Evolutionary conservation across 2,113 vertebrate species (phyloP).

Genomic region (Leucosticte australis): DNA sequence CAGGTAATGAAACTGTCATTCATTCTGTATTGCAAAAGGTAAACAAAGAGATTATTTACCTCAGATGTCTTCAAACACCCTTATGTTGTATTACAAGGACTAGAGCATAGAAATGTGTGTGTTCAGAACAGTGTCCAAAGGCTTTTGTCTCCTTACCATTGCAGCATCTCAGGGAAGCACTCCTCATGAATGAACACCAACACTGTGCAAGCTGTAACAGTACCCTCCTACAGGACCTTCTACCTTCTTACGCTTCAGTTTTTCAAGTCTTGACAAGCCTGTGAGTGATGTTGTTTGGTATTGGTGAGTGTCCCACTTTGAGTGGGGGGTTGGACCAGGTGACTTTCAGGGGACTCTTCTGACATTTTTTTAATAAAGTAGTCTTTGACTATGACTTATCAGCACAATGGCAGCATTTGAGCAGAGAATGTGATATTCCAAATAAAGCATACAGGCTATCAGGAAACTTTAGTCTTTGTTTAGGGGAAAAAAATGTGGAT

Average conservation of each 20-base stretch:
- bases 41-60: background rate
- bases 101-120: background rate
- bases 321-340: background rate
- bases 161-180: background rate
- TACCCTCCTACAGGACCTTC: background rate
- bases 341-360: background rate
- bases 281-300: background rate
- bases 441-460: background rate
- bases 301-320: background rate
- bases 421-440: background rate
- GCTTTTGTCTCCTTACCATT: background rate
- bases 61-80: background rate
- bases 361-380: background rate
- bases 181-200: background rate
- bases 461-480: background rate
- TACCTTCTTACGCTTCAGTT: background rate
- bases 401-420: background rate
- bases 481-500: background rate
- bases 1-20: background rate
- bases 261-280: background rate
- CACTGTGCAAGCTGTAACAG: background rate
- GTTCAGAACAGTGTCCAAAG: background rate
- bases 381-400: background rate
- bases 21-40: background rate
- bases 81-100: background rate